Evolutionary conservation across 2,113 vertebrate genomes (phyloP).

Genomic region (Xenotilapia longispinis): DNA sequence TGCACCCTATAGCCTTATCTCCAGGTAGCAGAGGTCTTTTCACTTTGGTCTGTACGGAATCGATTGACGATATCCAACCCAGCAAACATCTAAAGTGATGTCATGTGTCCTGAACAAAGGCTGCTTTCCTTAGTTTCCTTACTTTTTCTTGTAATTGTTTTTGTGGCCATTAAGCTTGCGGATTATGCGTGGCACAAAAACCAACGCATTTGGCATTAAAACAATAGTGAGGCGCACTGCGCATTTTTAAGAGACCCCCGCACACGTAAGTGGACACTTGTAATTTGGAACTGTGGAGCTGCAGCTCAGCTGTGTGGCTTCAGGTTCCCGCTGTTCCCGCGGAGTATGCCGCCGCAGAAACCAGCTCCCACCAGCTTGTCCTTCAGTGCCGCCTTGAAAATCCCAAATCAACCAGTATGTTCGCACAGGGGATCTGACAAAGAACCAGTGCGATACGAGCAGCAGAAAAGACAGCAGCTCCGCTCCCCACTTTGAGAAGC

Average conservation of each 20-base stretch:
- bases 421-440: background rate
- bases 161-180: background rate
- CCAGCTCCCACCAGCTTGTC: background rate
- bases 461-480: background rate
- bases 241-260: background rate
- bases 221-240: background rate
- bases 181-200: background rate
- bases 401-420: background rate
- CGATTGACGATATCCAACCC: conserved; percentile 11
- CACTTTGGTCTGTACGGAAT: conserved; percentile 3
- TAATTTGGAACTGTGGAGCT: background rate
- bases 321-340: conserved; percentile 47
- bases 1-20: background rate
- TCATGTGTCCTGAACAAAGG: background rate
- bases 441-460: background rate
- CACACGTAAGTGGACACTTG: background rate
- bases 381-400: background rate
- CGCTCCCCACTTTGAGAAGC: background rate
- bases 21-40: background rate
- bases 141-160: background rate
- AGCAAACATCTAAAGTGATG: conserved; percentile 20
- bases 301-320: background rate
- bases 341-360: conserved; percentile 34
- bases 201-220: background rate
- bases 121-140: background rate